Evolutionary conservation across 1,140 invertebrate genomes (phyloP), one percentile per base, ranked within the genome.

Genomic region (Ctenoplectra terminalis): DNA sequence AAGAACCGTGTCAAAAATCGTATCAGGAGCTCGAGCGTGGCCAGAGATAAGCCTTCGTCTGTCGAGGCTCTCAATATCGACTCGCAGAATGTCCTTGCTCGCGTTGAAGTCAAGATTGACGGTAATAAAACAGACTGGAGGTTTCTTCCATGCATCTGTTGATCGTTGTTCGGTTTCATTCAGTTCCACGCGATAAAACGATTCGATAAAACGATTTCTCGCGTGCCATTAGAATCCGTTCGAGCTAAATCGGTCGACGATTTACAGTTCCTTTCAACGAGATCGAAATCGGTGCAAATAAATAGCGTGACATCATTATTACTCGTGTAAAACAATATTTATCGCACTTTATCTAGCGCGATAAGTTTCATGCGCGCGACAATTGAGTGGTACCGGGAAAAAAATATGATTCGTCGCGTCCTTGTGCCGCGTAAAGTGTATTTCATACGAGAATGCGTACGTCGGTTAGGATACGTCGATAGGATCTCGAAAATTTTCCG

Each of bases 301-400:
- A 61, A 61, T 63, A 48, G 29, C 20, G 31, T 60, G 72, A 61
- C 52, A 70, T 54, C 43, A n/a, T 77, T 77, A 46, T 69, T 56
- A 56, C 56, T 56, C 48, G 20, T 11, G 37, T 72, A n/a, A 40
- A 58, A 72, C 48, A 26, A 23, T 29, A 9, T 77, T 77, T 66
- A 46, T 77, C 74, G 40, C 50, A 43, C 66, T 69, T 56, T 67
- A 56, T 69, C 52, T 43, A 20, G 9, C 31, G 29, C 31, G 76
- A 78, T 50, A 46, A 78, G 66, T 56, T 48, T 29, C 52, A n/a
- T 34, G 6, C 13, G 13, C 23, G 17, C 15, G 46, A 29, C 40
- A 29, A 29, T 31, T 8, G 70, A 56, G 6, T n/a, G 48, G 23
- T 13, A 0, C 8, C 9, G 0, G 1, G 7, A 20, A 26, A 34